Conservation (phyloP, 2,888 invertebrate genomes). For the Papilio protenor region DNA sequence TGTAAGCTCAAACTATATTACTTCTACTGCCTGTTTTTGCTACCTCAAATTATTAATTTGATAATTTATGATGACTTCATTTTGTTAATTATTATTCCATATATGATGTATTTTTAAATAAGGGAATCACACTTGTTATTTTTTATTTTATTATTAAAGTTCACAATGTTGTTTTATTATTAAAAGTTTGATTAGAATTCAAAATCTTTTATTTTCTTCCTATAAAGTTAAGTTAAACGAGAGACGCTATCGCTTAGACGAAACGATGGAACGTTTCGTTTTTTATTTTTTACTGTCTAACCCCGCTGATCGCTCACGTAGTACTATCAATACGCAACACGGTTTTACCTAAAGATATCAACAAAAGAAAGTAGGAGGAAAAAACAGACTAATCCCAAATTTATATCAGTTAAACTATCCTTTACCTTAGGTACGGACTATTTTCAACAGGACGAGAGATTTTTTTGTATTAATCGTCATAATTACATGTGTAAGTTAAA, state of each 20-base stretch:
- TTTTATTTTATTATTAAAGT: neutral
- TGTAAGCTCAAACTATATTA: neutral
- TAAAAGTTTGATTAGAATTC: neutral
- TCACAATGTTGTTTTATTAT: constrained; percentile 2
- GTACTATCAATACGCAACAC: neutral
- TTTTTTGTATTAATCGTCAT: neutral
- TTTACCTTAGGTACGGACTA: too few species aligned
- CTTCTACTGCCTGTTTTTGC: neutral
- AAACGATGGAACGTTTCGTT: too few species aligned
- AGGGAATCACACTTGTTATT: neutral
- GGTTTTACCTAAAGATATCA: neutral
- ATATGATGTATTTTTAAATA: neutral
- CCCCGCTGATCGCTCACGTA: neutral
- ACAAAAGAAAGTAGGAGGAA: neutral
- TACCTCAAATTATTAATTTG: constrained; percentile 13
- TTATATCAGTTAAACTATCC: neutral
- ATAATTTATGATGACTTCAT: neutral
- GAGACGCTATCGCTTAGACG: too few species aligned
- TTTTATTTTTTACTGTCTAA: too few species aligned
- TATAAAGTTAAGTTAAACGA: neutral
- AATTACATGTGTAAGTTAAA: neutral
- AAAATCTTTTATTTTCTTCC: neutral
- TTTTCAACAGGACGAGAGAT: neutral
- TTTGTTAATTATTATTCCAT: neutral
- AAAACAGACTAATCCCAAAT: neutral